Conservation (phyloP, 2,797 vertebrate genomes). For the Nothura maculosa region DNA sequence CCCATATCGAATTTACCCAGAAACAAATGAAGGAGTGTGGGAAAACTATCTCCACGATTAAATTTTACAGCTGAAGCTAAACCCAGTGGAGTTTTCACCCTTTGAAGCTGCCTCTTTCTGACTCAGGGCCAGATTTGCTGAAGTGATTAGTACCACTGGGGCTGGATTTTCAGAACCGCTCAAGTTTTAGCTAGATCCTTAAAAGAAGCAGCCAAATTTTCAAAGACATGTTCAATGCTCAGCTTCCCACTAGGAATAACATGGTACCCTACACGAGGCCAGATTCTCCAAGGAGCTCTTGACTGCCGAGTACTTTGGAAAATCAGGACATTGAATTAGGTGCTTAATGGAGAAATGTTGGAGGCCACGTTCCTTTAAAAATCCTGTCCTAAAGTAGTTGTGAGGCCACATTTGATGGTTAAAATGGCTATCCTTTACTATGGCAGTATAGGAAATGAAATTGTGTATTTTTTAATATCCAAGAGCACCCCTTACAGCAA, state of each 20-base stretch:
- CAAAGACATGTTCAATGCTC: background rate
- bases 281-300: background rate
- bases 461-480: conserved; percentile 58
- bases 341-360: background rate
- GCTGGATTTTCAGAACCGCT: background rate
- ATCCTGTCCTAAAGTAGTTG: background rate
- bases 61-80: conserved; percentile 28
- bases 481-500: conserved; percentile 68
- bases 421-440: background rate
- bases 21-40: conserved; percentile 26
- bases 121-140: conserved; percentile 51
- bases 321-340: background rate
- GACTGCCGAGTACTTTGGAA: background rate
- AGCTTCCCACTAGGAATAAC: background rate
- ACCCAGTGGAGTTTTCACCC: conserved; percentile 54
- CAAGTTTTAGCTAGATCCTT: background rate
- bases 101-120: conserved; percentile 61
- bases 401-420: background rate
- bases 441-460: conserved; percentile 17
- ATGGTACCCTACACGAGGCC: background rate
- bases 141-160: conserved; percentile 52
- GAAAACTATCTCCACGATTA: conserved; percentile 47
- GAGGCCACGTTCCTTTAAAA: background rate
- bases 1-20: conserved; percentile 42
- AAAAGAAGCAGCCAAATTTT: background rate